Evolutionary conservation across 2,797 vertebrate species (phyloP).

Genomic region (Cryptoprocta ferox): DNA sequence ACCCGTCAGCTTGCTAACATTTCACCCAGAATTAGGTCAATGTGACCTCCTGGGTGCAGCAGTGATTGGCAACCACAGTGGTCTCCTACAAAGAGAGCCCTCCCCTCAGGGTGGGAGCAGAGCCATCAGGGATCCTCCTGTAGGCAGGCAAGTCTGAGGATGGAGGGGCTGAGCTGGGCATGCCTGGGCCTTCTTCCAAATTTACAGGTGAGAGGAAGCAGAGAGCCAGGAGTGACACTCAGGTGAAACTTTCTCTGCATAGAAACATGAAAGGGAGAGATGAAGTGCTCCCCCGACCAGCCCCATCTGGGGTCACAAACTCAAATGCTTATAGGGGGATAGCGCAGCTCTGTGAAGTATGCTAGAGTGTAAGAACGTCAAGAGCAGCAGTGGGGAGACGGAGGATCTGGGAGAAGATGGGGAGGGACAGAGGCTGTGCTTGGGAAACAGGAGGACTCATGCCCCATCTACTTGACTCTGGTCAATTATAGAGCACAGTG

Average conservation of each 20-base stretch:
- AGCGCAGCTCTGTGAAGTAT: neutral
- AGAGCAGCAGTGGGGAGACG: neutral
- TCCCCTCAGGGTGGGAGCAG: neutral
- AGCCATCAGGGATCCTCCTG: rapidly evolving
- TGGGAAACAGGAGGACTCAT: neutral
- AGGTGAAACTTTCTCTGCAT: neutral
- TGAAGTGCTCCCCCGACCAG: rapidly evolving
- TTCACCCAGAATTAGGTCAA: neutral
- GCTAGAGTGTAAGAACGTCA: neutral
- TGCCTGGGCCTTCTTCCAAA: neutral
- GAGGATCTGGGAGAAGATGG: neutral
- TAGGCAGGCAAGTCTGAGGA: neutral
- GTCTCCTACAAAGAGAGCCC: neutral
- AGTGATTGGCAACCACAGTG: neutral
- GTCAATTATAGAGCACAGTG: neutral
- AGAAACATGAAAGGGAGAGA: neutral
- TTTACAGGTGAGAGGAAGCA: neutral
- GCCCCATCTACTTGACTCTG: neutral
- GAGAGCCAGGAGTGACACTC: neutral
- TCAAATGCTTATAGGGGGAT: neutral
- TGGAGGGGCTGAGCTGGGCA: neutral
- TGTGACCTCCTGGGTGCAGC: neutral
- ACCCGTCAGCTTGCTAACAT: neutral
- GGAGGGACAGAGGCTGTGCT: rapidly evolving
- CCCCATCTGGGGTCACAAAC: neutral